Evolutionary conservation across 2,113 vertebrate species (phyloP).

Genomic region (Gallinago paraguaiae): DNA sequence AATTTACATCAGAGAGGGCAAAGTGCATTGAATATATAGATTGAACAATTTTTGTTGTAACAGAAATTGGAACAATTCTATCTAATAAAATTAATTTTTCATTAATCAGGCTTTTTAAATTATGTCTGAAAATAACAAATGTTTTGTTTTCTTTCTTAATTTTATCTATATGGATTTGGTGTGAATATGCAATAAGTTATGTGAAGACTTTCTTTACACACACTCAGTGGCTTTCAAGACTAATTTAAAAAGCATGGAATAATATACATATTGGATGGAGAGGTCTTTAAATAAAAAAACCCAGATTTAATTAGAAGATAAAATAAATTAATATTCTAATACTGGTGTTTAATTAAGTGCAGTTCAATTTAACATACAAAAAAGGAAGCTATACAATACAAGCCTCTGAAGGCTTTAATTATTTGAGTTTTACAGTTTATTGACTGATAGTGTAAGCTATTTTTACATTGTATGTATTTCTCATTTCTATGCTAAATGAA

Average conservation of each 20-base stretch:
- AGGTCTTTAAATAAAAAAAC: rapidly evolving
- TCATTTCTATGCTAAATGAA: neutral
- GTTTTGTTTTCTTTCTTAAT: neutral
- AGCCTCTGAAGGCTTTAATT: neutral
- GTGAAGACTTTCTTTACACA: neutral
- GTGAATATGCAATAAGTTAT: neutral
- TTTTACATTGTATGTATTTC: neutral
- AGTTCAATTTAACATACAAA: neutral
- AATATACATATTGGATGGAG: neutral
- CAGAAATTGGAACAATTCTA: neutral
- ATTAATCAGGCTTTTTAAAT: neutral
- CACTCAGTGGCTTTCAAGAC: neutral
- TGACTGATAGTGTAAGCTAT: neutral
- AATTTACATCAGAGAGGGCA: neutral
- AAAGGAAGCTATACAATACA: neutral
- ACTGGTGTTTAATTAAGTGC: neutral
- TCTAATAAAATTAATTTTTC: neutral
- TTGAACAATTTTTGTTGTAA: neutral
- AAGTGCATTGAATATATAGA: neutral
- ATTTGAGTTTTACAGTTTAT: neutral
- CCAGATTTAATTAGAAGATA: neutral
- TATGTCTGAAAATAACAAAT: neutral
- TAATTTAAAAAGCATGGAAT: neutral
- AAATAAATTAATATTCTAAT: neutral
- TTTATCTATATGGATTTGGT: neutral